Evolutionary conservation across 2,888 invertebrate species (phyloP).

Genomic region (Diaprepes abbreviatus): DNA sequence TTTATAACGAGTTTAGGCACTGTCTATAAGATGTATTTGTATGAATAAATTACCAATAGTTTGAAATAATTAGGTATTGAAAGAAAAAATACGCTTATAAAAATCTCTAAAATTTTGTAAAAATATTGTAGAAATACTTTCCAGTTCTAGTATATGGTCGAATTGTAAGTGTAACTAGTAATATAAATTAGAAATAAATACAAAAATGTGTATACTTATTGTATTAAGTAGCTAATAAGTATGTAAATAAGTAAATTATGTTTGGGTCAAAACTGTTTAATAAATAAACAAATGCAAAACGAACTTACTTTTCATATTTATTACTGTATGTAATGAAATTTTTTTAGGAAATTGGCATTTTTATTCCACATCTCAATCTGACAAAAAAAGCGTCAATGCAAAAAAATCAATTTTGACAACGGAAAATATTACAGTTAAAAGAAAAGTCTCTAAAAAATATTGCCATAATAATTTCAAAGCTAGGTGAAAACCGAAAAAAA

Average conservation of each 20-base stretch:
- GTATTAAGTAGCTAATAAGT: slow-evolving; percentile 52
- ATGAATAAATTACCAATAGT: slow-evolving; percentile 9
- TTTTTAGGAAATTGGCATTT: too few species aligned
- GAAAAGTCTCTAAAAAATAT: too few species aligned
- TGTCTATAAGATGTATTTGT: not conserved
- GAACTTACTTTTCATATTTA: not conserved
- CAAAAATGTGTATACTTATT: slow-evolving; percentile 53
- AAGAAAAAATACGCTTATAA: slow-evolving; percentile 55
- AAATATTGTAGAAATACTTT: slow-evolving; percentile 55
- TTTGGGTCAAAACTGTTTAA: slow-evolving; percentile 60
- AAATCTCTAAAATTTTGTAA: slow-evolving; percentile 53
- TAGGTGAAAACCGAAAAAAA: too few species aligned
- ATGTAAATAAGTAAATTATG: slow-evolving; percentile 60
- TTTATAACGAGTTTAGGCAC: not conserved
- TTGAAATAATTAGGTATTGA: slow-evolving; percentile 10
- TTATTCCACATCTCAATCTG: too few species aligned
- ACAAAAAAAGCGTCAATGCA: too few species aligned
- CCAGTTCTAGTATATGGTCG: slow-evolving; percentile 34
- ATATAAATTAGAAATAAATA: slow-evolving; percentile 2
- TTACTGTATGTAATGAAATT: too few species aligned
- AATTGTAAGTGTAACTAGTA: slow-evolving; percentile 18
- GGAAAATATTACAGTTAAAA: too few species aligned
- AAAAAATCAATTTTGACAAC: too few species aligned
- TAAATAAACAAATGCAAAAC: slow-evolving; percentile 51
- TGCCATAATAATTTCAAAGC: too few species aligned